These are phyloP conservation scores for Brachionus angularis DNA, from an alignment of 1,140 invertebrate genomes.

Conservation along the genomic window DNA sequence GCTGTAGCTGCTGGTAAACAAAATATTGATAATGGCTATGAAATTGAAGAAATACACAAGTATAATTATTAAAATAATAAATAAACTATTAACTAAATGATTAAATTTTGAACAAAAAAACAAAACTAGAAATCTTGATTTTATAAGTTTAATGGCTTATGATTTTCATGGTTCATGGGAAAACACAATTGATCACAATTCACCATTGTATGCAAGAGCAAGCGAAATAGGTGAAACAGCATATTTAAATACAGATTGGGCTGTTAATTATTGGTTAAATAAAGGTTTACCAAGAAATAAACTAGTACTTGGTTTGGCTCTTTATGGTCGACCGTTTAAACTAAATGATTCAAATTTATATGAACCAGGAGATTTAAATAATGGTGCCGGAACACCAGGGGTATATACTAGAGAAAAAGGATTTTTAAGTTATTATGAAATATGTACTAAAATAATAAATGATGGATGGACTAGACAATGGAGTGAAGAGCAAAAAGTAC, in stretches of 20 bases:
- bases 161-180: constrained; percentile 40
- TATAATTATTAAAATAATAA: constrained; percentile 91
- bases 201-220: constrained; percentile 6
- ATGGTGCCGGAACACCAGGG: constrained; percentile 70
- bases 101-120: no score
- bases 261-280: constrained; percentile 65
- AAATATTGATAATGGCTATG: constrained; percentile 63
- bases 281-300: constrained; percentile 78
- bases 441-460: constrained; percentile 48
- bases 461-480: not conserved
- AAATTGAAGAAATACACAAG: constrained; percentile 66
- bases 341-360: constrained; percentile 75
- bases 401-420: constrained; percentile 72
- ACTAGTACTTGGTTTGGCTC: constrained; percentile 75
- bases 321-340: constrained; percentile 80
- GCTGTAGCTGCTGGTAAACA: constrained; percentile 46
- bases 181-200: constrained; percentile 4
- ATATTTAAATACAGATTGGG: constrained; percentile 47
- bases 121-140: constrained; percentile 32
- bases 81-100: constrained; percentile 59
- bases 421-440: constrained; percentile 83
- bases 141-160: constrained; percentile 40
- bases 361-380: constrained; percentile 83
- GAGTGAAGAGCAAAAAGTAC: constrained; percentile 50
- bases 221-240: constrained; percentile 37